Conservation (phyloP, 2,797 vertebrate genomes). For the Lutjanus argentimaculatus region DNA sequence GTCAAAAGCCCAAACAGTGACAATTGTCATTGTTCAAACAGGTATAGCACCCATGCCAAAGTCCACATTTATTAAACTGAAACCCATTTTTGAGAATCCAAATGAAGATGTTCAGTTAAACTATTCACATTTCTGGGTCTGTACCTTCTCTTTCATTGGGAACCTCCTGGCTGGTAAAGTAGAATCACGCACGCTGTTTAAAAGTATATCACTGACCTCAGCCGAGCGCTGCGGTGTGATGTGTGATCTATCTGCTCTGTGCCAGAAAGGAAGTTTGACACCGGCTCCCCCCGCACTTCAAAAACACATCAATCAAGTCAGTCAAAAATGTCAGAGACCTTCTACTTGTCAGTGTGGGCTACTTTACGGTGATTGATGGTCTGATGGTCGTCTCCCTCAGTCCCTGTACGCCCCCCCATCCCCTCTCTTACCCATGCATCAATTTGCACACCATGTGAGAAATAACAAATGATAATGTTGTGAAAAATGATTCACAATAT, state of each 20-base stretch:
- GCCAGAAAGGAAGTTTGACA: slow-evolving; percentile 77
- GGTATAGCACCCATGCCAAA: not conserved
- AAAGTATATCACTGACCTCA: slow-evolving; percentile 50
- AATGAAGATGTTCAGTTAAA: no score
- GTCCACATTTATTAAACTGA: not conserved
- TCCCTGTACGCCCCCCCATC: slow-evolving; percentile 14
- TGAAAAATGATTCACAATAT: slow-evolving; percentile 79
- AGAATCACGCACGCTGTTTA: slow-evolving; percentile 39
- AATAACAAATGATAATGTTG: slow-evolving; percentile 75
- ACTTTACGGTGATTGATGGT: slow-evolving; percentile 83
- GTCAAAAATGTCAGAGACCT: slow-evolving; percentile 83
- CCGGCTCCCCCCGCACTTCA: slow-evolving; percentile 69
- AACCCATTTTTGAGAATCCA: not conserved
- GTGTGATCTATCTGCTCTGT: slow-evolving; percentile 62
- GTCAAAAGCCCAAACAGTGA: not conserved
- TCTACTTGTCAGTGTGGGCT: slow-evolving; percentile 80
- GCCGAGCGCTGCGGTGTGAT: slow-evolving; percentile 39
- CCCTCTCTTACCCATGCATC: slow-evolving; percentile 50
- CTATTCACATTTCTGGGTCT: not conserved
- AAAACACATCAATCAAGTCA: slow-evolving; percentile 86
- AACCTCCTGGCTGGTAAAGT: slow-evolving; percentile 10
- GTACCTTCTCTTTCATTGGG: not conserved
- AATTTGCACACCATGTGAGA: slow-evolving; percentile 72
- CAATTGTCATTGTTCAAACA: not conserved
- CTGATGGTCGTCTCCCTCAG: slow-evolving; percentile 55